These are phyloP conservation scores for Herpetotheres cachinnans DNA, from an alignment of 2,113 vertebrate genomes.

Conservation along the genomic window DNA sequence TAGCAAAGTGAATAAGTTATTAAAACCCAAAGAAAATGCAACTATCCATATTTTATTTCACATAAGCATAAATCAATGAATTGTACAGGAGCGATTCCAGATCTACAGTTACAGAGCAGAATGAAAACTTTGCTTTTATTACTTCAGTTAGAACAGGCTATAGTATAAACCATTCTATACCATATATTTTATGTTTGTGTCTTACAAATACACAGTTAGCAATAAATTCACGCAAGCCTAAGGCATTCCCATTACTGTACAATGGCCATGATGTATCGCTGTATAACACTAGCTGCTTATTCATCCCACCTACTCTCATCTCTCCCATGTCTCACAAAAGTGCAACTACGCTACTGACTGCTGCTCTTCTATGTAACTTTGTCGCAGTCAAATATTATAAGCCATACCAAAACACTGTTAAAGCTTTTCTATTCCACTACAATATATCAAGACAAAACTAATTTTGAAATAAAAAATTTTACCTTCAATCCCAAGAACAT, in stretches of 20 bases:
- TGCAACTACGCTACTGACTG: fast-evolving
- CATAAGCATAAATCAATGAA: not conserved
- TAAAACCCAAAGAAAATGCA: not conserved
- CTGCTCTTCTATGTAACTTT: not conserved
- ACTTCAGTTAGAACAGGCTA: not conserved
- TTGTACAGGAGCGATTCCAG: not conserved
- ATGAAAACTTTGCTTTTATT: not conserved
- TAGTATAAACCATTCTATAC: not conserved
- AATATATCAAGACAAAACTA: not conserved
- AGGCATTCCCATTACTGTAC: not conserved
- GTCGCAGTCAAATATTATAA: not conserved
- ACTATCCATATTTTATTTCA: not conserved
- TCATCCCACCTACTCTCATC: not conserved
- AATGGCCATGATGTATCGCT: not conserved
- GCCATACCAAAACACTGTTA: not conserved
- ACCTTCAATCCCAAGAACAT: constrained; percentile 94
- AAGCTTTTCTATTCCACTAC: not conserved
- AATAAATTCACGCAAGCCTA: not conserved
- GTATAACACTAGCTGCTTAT: not conserved
- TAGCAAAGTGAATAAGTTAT: not conserved
- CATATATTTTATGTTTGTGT: not conserved
- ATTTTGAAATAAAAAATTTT: constrained; percentile 14
- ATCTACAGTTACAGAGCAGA: not conserved
- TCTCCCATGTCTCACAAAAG: not conserved
- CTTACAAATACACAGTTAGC: not conserved